phyloP scores from a whole-genome alignment of 1,140 invertebrate species.

The Adoxophyes honmai region DNA sequence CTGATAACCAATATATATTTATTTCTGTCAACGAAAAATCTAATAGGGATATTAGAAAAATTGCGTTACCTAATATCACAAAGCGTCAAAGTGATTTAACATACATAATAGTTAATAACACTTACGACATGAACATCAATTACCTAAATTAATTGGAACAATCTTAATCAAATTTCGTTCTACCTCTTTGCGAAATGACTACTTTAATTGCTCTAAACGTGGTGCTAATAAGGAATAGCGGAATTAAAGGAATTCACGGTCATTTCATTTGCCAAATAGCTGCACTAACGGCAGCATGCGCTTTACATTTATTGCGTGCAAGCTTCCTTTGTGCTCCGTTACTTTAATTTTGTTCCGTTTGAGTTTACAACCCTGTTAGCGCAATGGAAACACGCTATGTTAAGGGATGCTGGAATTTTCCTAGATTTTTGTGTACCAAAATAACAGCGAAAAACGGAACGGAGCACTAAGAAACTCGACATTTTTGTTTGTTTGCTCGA shows the following conservation, averaged over 20 bases:
- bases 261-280: slow-evolving; percentile 9
- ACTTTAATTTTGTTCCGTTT: slow-evolving; percentile 5
- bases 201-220: background rate
- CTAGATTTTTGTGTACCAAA: background rate
- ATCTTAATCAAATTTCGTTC: too few species aligned
- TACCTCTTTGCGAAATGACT: too few species aligned
- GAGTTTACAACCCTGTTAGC: background rate
- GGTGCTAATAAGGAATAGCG: slow-evolving; percentile 3
- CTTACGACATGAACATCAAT: too few species aligned
- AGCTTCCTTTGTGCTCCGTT: slow-evolving; percentile 2
- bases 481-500: background rate
- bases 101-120: too few species aligned
- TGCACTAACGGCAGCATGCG: background rate
- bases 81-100: too few species aligned
- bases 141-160: too few species aligned
- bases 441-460: background rate
- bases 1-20: too few species aligned
- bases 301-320: slow-evolving; percentile 8
- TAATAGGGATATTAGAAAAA: too few species aligned
- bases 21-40: too few species aligned
- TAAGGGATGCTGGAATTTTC: background rate
- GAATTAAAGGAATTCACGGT: background rate
- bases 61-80: too few species aligned
- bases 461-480: background rate
- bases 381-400: background rate